Evolutionary conservation across 2,888 invertebrate genomes (phyloP), one percentile per base, ranked within the genome.

Genomic region (Cosmopolites sordidus): DNA sequence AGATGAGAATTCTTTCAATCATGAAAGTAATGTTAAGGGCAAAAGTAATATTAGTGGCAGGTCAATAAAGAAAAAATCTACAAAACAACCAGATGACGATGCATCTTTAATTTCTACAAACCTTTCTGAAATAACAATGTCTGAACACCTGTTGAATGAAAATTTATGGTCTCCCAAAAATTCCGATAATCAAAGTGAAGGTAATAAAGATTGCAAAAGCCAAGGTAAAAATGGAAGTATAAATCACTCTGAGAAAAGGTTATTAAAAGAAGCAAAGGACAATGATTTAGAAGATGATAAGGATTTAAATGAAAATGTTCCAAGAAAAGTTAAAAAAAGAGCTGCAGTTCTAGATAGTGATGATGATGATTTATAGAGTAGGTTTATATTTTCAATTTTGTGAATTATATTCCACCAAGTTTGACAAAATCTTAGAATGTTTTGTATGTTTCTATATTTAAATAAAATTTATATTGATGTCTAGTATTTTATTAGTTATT

Each of bases 11-110:
- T 5, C 40, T 45, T 53, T 48, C 41, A 37, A 43, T 41, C 42
- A 43, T 41, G 41, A 50, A 22, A 46, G 41, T 30, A 33, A 30
- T 39, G 29, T 41, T 17, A 54, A 50, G 37, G 48, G 46, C 33
- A 46, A 51, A 27, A 29, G 14, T 1, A 44, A 22, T 47, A 15
- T 46, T 41, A 37, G 5, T 11, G 51, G 43, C 1, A 15, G 9
- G 17, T 42, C 15, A 12, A 16, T 51, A 22, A 46, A 51, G 43
- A 51, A 51, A 17, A 51, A 29, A 16, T 33, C 33, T 9, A 12
- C 3, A 11, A 33, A 33, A 5, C 3, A 33, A 33, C 22, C 22
- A 5, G 4, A 3, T 22, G 22, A 22, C 22, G n/a, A n/a, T n/a
- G 8, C 22, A 22, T 22, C 22, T 22, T 22, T 22, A 22, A 22